Conservation (phyloP, 1,140 invertebrate species). For the Macrosteles quadrilineatus region DNA sequence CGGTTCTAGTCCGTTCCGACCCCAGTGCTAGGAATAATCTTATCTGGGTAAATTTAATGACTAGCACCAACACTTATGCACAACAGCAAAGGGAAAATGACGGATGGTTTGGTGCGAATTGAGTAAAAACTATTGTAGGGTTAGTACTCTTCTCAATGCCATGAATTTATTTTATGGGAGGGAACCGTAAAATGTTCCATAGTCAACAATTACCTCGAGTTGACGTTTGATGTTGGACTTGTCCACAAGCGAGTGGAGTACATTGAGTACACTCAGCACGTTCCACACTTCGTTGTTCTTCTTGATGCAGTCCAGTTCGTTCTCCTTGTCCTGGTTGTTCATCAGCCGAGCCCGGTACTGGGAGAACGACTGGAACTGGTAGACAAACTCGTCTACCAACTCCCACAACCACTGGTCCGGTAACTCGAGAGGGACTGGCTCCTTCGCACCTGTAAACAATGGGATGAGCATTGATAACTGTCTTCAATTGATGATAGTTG, state of each 20-base stretch:
- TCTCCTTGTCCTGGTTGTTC: slow-evolving; percentile 83
- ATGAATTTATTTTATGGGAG: no score
- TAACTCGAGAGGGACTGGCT: slow-evolving; percentile 88
- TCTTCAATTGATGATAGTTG: slow-evolving; percentile 97
- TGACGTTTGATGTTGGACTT: slow-evolving; percentile 99
- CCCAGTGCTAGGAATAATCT: no score
- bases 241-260: slow-evolving; percentile 95
- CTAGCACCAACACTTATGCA: no score
- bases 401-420: slow-evolving; percentile 99
- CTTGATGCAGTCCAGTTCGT: slow-evolving; percentile 65
- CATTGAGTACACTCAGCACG: slow-evolving; percentile 96
- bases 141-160: no score
- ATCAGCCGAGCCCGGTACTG: slow-evolving; percentile 87
- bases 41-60: no score
- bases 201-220: slow-evolving; percentile 68
- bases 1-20: no score
- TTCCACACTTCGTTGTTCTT: slow-evolving; percentile 95
- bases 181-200: no score
- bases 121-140: no score
- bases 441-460: slow-evolving; percentile 65
- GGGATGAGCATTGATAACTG: slow-evolving; percentile 50
- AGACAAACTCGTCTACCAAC: slow-evolving; percentile 96
- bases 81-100: no score
- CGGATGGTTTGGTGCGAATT: no score
- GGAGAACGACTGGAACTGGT: slow-evolving; percentile 94